These are phyloP conservation scores for Urocyon cinereoargenteus DNA, from an alignment of 2,797 vertebrate species.

Conservation along the genomic window DNA sequence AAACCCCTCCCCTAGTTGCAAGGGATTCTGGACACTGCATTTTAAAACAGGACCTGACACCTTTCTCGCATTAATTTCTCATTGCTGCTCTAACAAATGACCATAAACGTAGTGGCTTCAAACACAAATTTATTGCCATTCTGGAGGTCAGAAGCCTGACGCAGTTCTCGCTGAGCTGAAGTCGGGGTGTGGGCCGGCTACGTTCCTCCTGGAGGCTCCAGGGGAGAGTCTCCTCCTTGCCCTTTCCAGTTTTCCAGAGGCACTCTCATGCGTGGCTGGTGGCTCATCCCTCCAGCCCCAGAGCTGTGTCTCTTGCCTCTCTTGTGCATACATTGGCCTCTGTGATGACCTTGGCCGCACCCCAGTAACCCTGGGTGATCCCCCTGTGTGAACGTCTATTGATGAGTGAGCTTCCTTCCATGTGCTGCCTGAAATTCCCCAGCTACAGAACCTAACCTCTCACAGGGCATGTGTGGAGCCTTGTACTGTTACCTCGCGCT, in stretches of 20 bases:
- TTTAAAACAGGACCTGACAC: background rate
- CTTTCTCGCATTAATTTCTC: background rate
- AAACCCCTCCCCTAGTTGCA: background rate
- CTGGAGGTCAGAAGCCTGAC: background rate
- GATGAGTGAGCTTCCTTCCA: no score
- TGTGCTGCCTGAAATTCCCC: no score
- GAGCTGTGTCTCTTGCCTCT: no score
- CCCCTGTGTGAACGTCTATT: no score
- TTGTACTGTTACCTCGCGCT: background rate
- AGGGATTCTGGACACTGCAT: background rate
- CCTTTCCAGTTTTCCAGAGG: background rate
- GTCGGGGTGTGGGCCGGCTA: background rate
- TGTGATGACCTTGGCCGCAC: background rate
- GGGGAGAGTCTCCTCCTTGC: background rate
- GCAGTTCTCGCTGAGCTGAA: background rate
- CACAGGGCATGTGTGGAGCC: no score
- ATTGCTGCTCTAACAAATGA: background rate
- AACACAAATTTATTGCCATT: rapidly evolving
- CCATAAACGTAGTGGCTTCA: background rate
- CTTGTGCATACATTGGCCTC: rapidly evolving
- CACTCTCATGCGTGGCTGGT: rapidly evolving
- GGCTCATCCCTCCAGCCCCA: background rate
- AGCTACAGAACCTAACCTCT: rapidly evolving
- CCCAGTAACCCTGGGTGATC: rapidly evolving
- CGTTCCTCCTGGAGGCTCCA: background rate